phyloP scores from a whole-genome alignment of 2,797 vertebrate genomes.

The Parambassis ranga region DNA sequence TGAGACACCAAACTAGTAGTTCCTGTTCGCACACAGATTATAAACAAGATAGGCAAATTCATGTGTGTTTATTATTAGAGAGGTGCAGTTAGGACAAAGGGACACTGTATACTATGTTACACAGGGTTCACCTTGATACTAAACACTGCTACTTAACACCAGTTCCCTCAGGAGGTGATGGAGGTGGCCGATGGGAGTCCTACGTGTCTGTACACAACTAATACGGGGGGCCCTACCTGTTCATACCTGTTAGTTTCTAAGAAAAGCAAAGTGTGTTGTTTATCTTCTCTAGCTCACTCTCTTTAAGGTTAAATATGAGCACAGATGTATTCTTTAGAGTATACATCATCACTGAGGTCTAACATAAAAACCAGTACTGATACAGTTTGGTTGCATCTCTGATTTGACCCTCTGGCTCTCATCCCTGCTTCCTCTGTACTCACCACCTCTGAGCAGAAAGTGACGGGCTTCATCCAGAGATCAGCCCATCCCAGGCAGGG shows the following conservation, averaged over 20 bases:
- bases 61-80: too few relatives aligned
- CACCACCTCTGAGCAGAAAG: conserved; percentile 33
- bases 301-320: neutral
- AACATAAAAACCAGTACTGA: too few relatives aligned
- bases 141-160: neutral
- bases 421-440: conserved; percentile 8
- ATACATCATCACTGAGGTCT: too few relatives aligned
- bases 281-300: neutral
- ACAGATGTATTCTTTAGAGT: too few relatives aligned
- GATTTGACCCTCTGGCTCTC: conserved; percentile 2
- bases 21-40: too few relatives aligned
- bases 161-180: conserved; percentile 9
- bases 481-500: conserved; percentile 44
- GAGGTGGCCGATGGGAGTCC: neutral
- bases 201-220: neutral
- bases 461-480: conserved; percentile 46
- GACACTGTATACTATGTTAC: too few relatives aligned
- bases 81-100: too few relatives aligned
- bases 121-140: too few relatives aligned
- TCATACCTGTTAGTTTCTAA: neutral
- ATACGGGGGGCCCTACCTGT: neutral
- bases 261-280: neutral
- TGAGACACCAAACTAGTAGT: neutral
- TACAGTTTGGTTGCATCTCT: too few relatives aligned
- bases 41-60: too few relatives aligned